A percentile compares a stretch with the other conserved stretches of the same genome.
These are phyloP conservation scores for Acanthochromis polyacanthus DNA, from an alignment of 2,113 vertebrate genomes.

Conservation along the genomic window DNA sequence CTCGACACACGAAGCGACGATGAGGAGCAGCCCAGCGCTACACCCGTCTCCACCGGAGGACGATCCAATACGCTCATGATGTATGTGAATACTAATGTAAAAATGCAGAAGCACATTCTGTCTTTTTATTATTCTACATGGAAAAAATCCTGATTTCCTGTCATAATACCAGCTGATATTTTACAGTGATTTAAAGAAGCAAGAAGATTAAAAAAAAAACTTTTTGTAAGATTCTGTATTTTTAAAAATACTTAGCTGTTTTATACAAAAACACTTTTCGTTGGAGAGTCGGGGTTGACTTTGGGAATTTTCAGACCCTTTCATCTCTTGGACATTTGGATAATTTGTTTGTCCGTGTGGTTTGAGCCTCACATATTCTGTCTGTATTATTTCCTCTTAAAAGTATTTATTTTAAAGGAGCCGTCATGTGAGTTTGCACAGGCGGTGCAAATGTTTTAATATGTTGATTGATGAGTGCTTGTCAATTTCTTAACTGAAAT, in stretches of 20 bases:
- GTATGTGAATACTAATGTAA: constrained; percentile 84
- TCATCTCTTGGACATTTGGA: constrained; percentile 76
- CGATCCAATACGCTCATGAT: constrained; percentile 65
- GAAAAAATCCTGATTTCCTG: constrained; percentile 77
- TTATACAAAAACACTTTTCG: constrained; percentile 82
- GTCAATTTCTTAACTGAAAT: constrained; percentile 86
- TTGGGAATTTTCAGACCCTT: constrained; percentile 75
- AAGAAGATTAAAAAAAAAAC: constrained; percentile 58
- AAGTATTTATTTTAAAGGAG: constrained; percentile 88
- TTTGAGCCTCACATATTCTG: constrained; percentile 82
- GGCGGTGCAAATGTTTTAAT: constrained; percentile 81
- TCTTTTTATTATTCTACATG: constrained; percentile 78
- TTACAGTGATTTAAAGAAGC: constrained; percentile 84
- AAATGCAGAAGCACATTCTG: constrained; percentile 85
- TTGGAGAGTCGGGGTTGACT: constrained; percentile 76
- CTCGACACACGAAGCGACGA: constrained; percentile 22
- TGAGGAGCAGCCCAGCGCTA: constrained; percentile 49
- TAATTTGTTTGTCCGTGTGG: constrained; percentile 76
- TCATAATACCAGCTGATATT: constrained; percentile 87
- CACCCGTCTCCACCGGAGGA: constrained; percentile 61
- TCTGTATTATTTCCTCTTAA: constrained; percentile 85
- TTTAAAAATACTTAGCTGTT: constrained; percentile 84
- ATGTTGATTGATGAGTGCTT: constrained; percentile 86
- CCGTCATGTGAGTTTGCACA: constrained; percentile 72
- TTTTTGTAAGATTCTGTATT: constrained; percentile 88